Base-by-base conservation (phyloP, 2,888 invertebrate species). In the Linyphia triangularis region DNA sequence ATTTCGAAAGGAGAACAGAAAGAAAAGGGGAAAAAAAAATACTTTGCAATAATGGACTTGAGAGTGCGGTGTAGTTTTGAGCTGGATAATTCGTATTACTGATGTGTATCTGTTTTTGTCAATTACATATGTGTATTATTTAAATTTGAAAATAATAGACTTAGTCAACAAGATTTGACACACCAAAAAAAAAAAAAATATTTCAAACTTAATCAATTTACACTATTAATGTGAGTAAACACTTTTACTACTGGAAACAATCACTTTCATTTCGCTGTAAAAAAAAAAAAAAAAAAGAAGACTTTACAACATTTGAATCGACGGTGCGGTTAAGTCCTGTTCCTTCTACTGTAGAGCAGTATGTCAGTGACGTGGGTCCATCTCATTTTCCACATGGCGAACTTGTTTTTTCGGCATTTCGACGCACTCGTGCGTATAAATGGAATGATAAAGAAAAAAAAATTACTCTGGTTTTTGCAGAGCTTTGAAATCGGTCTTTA, bases 311-410 rank as follows among this genome's bases (percentile, higher is more conserved):
- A 22, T 40, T 37, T 24, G 61, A 33, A 77, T 63, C 40, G 40
- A n/a, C 63, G 37, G 37, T 63, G 63, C 61, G 22, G 77, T 37
- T 63, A 77, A 63, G 40, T 10, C 40, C 37, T 30, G 30, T 28
- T 59, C 30, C 33, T 9, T 30, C 33, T 37, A 43, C 65, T 67
- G 28, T 28, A 37, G 26, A 57, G 26, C 65, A 63, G 65, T 19
- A 65, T 79, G 26, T 28, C 67, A 67, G 43, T 43, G 82, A 82
- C 82, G 30, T 61, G 16, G 26, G 63, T 19, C 72, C 70, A 40
- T 82, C 72, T 70, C 70, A 82, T 82, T 81, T 81, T 81, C 81
- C 81, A 70, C 81, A 37, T 59, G 81, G 81, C 57, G 40, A 81
- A 69, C 59, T 81, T 81, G 70, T 51, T 51, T 51, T 51, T 51